phyloP scores from a whole-genome alignment of 2,113 vertebrate genomes.

The Alouatta palliata region DNA sequence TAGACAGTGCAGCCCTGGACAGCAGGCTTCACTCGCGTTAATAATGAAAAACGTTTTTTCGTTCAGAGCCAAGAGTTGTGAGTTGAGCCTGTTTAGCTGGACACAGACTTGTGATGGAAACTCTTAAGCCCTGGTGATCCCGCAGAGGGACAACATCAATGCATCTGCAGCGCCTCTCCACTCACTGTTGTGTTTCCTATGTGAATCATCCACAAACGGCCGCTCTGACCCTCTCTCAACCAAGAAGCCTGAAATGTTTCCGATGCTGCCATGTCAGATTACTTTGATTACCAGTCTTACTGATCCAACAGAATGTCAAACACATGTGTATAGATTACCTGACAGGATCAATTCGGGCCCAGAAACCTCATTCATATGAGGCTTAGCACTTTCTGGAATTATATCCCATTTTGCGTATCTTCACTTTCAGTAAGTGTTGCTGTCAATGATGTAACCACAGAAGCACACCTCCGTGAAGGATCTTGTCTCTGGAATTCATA shows the following conservation, averaged over 20 bases:
- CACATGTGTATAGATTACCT: constrained; percentile 65
- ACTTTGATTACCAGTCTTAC: constrained; percentile 37
- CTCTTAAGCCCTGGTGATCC: background rate
- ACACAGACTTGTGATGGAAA: background rate
- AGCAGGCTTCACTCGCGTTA: background rate
- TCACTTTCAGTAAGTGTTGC: constrained; percentile 49
- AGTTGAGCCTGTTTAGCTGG: background rate
- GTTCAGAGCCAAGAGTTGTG: background rate
- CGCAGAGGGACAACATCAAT: background rate
- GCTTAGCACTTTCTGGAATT: constrained; percentile 23
- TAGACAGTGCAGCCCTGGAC: background rate
- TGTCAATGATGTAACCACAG: background rate
- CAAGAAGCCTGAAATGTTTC: constrained; percentile 74
- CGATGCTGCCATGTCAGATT: constrained; percentile 46
- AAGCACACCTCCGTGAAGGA: constrained; percentile 18
- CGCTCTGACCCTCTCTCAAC: constrained; percentile 60
- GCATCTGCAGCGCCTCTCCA: constrained; percentile 33
- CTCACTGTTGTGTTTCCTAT: background rate
- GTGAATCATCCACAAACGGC: constrained; percentile 62
- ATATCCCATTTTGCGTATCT: constrained; percentile 36
- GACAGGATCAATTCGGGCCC: constrained; percentile 54
- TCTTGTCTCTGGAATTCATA: background rate
- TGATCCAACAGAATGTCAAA: constrained; percentile 68
- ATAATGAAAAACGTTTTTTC: background rate
- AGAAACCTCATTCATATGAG: constrained; percentile 55